Evolutionary conservation across 2,797 vertebrate species (phyloP), one percentile per base, ranked within the genome.

Genomic region (Silurus aristotelis): DNA sequence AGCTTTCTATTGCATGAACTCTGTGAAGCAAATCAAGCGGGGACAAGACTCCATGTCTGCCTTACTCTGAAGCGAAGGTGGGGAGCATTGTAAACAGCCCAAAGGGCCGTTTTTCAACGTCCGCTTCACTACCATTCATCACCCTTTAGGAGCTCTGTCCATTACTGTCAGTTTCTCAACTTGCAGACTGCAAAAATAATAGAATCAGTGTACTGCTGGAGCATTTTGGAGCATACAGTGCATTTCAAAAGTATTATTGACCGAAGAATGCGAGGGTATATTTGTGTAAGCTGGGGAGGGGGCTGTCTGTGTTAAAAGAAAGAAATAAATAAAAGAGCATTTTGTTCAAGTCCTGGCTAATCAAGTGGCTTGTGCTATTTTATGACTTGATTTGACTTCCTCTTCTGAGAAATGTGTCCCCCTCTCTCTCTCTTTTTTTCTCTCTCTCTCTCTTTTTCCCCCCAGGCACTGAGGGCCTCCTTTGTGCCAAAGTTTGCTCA

Each of bases 401-500:
- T 92, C 92, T 92, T 91, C 88, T 89, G 90, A 90, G 88, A 92
- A 91, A 93, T 92, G 91, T 85, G 43, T 68, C 3, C 31, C 31
- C 43, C 46, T 12, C 22, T 56, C 64, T 56, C 17, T 78, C 10
- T 70, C 8, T 20, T n/a, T 27, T 3, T 80, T 27, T 63, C 9
- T 46, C 17, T 17, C 38, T 38, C 25, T 70, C 12, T n/a, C 25
- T 43, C 6, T 46, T 6, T 71, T 87, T 52, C 80, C 87, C 90
- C 91, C 80, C 71, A 9, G 91, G 92, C 83, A 5, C 91, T 90
- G 83, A 90, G 90, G 90, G 91, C 87, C 86, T 87, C 91, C 79
- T 90, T 94, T 94, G 93, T 95, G 87, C 20, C 60, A n/a, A 89
- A 90, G 92, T 94, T 95, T 94, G 92, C 90, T 90, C 90, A 90